Conservation (phyloP, 2,888 invertebrate species). For the Chrysolina oricalcia region DNA sequence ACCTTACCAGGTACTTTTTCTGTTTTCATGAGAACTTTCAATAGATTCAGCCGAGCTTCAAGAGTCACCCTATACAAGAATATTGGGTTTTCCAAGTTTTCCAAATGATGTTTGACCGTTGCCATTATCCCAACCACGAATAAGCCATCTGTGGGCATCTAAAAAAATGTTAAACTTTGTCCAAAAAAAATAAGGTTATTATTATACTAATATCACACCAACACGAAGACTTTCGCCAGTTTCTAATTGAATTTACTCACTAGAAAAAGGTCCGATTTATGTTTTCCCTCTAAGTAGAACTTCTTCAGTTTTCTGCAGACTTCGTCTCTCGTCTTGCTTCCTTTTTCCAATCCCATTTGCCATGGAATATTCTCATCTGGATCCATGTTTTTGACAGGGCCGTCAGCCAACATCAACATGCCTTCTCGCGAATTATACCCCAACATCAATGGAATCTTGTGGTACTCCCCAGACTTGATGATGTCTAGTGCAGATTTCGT, state of each 20-base stretch:
- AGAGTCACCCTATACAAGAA: constrained; percentile 64
- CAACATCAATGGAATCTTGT: constrained; percentile 66
- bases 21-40: constrained; percentile 43
- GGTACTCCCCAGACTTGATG: constrained; percentile 62
- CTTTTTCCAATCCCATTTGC: constrained; percentile 53
- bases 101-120: constrained; percentile 58
- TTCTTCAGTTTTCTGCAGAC: constrained; percentile 67
- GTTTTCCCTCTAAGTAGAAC: constrained; percentile 31
- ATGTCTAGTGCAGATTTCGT: constrained; percentile 61
- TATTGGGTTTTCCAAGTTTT: constrained; percentile 59
- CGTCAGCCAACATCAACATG: constrained; percentile 1
- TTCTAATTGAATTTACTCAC: neutral
- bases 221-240: neutral
- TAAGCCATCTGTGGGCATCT: constrained; percentile 60
- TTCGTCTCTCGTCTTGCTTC: constrained; percentile 54
- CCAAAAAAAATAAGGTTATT: neutral
- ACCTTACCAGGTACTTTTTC: constrained; percentile 36
- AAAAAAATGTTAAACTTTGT: constrained; percentile 39
- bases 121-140: constrained; percentile 59
- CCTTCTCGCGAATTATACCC: constrained; percentile 64
- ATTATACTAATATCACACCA: too few species aligned
- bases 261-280: constrained; percentile 13
- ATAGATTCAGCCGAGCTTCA: constrained; percentile 56
- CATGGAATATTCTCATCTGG: constrained; percentile 54
- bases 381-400: constrained; percentile 22